Evolutionary conservation across 2,888 invertebrate genomes (phyloP).

Genomic region (Andrena flavipes): DNA sequence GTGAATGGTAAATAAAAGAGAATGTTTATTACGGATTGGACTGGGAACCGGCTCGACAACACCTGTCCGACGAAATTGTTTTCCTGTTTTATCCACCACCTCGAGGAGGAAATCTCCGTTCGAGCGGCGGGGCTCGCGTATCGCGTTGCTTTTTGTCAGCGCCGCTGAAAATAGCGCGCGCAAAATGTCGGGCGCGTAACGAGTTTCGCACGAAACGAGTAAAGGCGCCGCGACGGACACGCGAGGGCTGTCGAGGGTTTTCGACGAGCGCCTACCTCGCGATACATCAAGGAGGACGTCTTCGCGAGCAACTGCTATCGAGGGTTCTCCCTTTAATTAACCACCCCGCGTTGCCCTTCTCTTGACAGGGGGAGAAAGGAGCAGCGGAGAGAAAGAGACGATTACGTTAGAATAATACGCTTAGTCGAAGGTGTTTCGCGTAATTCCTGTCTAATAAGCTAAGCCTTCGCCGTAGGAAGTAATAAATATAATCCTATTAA

Average conservation of each 20-base stretch:
- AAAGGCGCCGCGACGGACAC: background rate
- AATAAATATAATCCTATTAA: slow-evolving; percentile 32
- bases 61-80: slow-evolving; percentile 48
- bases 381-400: too few species aligned
- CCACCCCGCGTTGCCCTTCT: too few species aligned
- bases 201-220: background rate
- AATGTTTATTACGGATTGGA: slow-evolving; percentile 45
- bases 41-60: slow-evolving; percentile 51
- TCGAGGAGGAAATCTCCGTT: slow-evolving; percentile 35
- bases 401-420: too few species aligned
- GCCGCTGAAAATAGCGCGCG: background rate
- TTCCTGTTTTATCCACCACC: slow-evolving; percentile 38
- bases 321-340: too few species aligned
- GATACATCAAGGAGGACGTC: too few species aligned
- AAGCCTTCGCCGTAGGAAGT: background rate
- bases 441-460: background rate
- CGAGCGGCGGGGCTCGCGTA: slow-evolving; percentile 25
- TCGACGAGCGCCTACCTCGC: too few species aligned
- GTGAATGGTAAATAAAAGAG: slow-evolving; percentile 60
- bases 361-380: too few species aligned
- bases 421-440: too few species aligned
- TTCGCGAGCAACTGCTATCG: too few species aligned
- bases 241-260: too few species aligned
- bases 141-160: background rate
- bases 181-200: too few species aligned